These are phyloP conservation scores for Strigamia transsilvanica DNA, from an alignment of 2,888 invertebrate species.

Conservation along the genomic window DNA sequence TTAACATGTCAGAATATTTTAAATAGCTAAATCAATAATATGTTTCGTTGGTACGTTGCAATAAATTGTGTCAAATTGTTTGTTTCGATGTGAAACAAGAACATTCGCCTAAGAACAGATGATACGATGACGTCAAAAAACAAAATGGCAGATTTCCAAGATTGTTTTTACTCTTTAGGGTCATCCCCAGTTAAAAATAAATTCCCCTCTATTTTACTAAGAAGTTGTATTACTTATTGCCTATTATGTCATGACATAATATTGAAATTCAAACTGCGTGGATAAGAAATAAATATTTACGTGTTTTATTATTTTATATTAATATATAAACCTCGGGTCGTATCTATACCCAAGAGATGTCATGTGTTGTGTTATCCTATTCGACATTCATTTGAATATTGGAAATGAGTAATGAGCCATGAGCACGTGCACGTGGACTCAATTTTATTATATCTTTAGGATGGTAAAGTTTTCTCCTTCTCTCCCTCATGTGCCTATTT, in stretches of 20 bases:
- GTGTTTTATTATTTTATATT: not conserved
- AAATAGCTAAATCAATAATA: not conserved
- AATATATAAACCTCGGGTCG: too few relatives aligned
- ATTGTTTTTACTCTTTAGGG: not conserved
- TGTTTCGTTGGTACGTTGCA: not conserved
- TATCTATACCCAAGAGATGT: not conserved
- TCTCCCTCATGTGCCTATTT: not conserved
- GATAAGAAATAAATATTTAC: not conserved
- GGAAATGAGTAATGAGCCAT: not conserved
- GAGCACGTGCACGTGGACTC: not conserved
- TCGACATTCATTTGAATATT: not conserved
- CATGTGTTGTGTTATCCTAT: not conserved
- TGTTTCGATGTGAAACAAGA: not conserved
- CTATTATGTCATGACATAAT: constrained; percentile 34
- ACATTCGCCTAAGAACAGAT: constrained; percentile 6
- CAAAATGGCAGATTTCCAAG: constrained; percentile 14
- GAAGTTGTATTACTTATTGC: constrained; percentile 11
- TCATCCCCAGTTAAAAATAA: constrained; percentile 38
- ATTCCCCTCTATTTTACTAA: constrained; percentile 13
- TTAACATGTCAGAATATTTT: not conserved
- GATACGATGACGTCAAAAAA: constrained; percentile 14
- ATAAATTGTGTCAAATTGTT: not conserved
- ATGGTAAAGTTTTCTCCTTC: not conserved
- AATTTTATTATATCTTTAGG: not conserved
- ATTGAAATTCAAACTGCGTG: not conserved